A percentile compares a stretch with the other conserved stretches of the same genome.
Conservation (phyloP, 2,797 vertebrate species). For the Bucorvus abyssinicus region DNA sequence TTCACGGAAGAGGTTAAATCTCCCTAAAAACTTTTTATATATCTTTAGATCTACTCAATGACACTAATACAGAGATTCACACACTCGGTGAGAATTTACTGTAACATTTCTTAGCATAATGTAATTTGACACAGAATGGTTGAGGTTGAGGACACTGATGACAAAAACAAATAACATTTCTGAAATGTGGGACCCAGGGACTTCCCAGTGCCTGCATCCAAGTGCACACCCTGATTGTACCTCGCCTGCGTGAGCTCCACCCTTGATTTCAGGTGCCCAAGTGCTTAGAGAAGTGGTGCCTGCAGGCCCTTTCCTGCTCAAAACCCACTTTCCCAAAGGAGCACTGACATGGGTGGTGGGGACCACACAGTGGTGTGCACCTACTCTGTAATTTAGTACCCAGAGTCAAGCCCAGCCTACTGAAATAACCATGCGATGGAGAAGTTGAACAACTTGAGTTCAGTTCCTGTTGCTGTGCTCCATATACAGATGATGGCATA, state of each 20-base stretch:
- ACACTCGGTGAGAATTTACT: not conserved
- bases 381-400: not conserved
- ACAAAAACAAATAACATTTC: not conserved
- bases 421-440: not conserved
- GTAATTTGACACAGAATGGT: not conserved
- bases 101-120: not conserved
- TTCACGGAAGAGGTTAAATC: not conserved
- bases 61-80: not conserved
- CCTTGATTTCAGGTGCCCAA: not conserved
- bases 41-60: not conserved
- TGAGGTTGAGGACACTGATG: not conserved
- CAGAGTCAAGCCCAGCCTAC: not conserved
- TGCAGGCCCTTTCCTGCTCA: not conserved
- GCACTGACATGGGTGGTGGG: not conserved
- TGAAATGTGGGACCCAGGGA: not conserved
- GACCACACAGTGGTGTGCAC: not conserved
- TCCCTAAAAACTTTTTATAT: not conserved
- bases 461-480: not conserved
- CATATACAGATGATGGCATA: not conserved
- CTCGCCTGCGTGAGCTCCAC: not conserved
- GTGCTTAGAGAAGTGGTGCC: not conserved
- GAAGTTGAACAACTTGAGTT: not conserved
- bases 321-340: not conserved
- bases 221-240: not conserved
- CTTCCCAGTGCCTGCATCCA: not conserved